These are phyloP conservation scores for Drosophila lutescens DNA, from an alignment of 2,888 invertebrate species.

Conservation along the genomic window DNA sequence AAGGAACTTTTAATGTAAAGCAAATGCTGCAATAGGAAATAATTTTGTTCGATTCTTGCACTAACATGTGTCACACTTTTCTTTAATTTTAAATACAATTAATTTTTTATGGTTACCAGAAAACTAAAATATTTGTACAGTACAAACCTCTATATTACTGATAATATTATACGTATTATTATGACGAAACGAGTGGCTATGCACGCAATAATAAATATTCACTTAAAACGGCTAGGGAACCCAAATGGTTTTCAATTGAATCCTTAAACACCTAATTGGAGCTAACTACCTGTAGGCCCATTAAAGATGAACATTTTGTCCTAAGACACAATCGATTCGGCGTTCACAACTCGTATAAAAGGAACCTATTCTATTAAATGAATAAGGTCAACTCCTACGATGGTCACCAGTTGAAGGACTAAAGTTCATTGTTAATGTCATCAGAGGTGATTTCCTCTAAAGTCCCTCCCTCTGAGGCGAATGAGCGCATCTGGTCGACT, in stretches of 20 bases:
- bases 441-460: constrained; percentile 4
- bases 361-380: constrained; percentile 1
- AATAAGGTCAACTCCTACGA: constrained; percentile 20
- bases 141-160: background rate
- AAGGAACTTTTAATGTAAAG: background rate
- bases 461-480: background rate
- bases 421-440: constrained; percentile 25
- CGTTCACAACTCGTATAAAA: background rate
- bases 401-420: background rate
- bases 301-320: background rate
- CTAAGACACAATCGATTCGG: background rate
- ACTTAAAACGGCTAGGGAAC: background rate
- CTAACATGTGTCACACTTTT: background rate
- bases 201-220: background rate
- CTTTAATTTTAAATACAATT: background rate
- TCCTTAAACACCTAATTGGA: background rate
- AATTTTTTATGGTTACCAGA: too few relatives aligned
- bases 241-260: background rate
- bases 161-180: background rate
- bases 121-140: background rate
- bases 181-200: too few relatives aligned
- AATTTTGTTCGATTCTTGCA: too few relatives aligned
- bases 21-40: background rate
- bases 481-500: constrained; percentile 23
- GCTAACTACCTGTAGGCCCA: constrained; percentile 1